phyloP scores from a whole-genome alignment of 2,113 vertebrate genomes.

The Chaetodon trifascialis region DNA sequence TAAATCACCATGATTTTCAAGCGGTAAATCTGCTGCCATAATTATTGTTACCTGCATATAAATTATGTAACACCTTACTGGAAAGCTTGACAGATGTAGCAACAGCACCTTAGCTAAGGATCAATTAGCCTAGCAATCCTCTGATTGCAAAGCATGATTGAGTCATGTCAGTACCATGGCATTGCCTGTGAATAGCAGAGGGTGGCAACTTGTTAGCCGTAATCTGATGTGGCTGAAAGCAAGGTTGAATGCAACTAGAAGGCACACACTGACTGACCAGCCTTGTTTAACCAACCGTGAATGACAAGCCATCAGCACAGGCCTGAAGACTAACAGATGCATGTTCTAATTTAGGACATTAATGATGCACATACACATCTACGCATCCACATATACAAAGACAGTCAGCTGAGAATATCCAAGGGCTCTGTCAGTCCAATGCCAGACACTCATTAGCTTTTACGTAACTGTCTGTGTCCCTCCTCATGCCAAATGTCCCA shows the following conservation, averaged over 20 bases:
- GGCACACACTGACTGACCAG: constrained; percentile 59
- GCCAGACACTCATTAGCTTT: constrained; percentile 70
- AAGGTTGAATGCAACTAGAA: constrained; percentile 54
- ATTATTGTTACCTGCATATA: neutral
- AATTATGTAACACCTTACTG: neutral
- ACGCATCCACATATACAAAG: constrained; percentile 40
- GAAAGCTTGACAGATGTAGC: neutral
- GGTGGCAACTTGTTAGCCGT: constrained; percentile 52
- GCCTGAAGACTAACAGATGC: constrained; percentile 71
- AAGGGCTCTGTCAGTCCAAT: constrained; percentile 60
- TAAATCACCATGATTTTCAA: neutral
- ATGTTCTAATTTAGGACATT: constrained; percentile 63
- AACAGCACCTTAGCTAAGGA: neutral
- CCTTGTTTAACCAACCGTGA: constrained; percentile 64
- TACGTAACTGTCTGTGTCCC: constrained; percentile 51
- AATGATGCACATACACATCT: constrained; percentile 47
- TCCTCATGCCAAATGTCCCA: constrained; percentile 58
- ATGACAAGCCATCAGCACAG: constrained; percentile 67
- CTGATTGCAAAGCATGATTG: constrained; percentile 10
- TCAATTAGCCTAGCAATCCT: constrained; percentile 5
- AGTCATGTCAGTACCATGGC: constrained; percentile 11
- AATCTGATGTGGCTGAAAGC: constrained; percentile 36
- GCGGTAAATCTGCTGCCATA: neutral
- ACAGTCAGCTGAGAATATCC: constrained; percentile 46
- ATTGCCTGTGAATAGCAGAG: constrained; percentile 29